Percentiles rank a stretch among this genome's conserved stretches.
phyloP scores from a whole-genome alignment of 2,888 invertebrate species.

The Eulithis testata region DNA sequence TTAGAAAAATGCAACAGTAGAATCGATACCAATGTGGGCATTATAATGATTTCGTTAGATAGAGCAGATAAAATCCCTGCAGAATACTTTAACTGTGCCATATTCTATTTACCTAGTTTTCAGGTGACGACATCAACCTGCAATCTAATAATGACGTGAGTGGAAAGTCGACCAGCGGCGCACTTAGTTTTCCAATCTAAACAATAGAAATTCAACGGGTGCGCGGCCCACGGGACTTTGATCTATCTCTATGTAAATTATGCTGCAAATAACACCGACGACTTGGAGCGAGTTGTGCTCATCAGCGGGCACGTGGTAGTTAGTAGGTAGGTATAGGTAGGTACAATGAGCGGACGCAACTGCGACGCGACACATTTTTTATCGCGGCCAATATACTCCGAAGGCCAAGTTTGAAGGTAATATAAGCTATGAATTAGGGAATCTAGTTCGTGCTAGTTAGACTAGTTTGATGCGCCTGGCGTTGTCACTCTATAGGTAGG shows the following conservation, averaged over 20 bases:
- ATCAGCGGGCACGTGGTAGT: constrained; percentile 69
- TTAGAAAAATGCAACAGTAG: no score
- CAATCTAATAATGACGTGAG: constrained; percentile 76
- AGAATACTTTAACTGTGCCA: constrained; percentile 8
- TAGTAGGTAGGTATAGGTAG: no score
- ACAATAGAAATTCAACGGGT: constrained; percentile 85
- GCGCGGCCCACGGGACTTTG: constrained; percentile 77
- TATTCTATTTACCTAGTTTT: constrained; percentile 6
- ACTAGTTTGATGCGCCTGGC: constrained; percentile 30
- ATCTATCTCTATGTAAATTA: constrained; percentile 84
- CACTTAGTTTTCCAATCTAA: constrained; percentile 85
- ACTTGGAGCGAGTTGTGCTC: constrained; percentile 76
- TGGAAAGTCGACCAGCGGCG: constrained; percentile 74
- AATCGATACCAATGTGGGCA: background rate
- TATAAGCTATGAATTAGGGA: constrained; percentile 42
- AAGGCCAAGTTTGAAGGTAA: constrained; percentile 43
- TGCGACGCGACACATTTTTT: constrained; percentile 49
- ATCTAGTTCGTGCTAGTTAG: constrained; percentile 43
- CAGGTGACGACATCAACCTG: constrained; percentile 44
- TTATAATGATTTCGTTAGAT: constrained; percentile 20
- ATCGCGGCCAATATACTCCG: constrained; percentile 47
- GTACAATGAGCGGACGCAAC: constrained; percentile 30
- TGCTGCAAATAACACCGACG: constrained; percentile 77
- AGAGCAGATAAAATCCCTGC: constrained; percentile 2
- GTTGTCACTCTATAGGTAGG: constrained; percentile 4